Evolutionary conservation across 2,888 invertebrate species (phyloP).

Genomic region (Cecidostiba fungosa): DNA sequence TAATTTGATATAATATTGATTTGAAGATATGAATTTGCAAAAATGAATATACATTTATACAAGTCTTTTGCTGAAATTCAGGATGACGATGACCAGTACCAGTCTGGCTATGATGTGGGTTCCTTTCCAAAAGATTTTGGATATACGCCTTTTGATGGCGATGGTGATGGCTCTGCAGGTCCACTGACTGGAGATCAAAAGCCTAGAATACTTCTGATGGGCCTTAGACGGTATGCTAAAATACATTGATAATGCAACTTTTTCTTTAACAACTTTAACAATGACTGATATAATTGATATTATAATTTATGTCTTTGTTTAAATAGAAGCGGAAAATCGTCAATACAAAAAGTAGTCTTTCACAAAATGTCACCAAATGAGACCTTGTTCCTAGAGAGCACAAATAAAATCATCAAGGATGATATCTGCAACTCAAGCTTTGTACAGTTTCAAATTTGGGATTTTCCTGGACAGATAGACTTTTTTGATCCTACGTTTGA

Average conservation of each 20-base stretch:
- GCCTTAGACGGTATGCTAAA: conserved; percentile 87
- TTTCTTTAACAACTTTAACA: conserved; percentile 33
- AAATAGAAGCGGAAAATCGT: conserved; percentile 97
- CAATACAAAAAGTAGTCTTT: conserved; percentile 99
- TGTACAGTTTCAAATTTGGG: conserved; percentile 99
- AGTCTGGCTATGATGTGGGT: conserved; percentile 82
- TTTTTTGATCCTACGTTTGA: conserved; percentile 98
- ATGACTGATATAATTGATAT: conserved; percentile 19
- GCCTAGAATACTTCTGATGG: conserved; percentile 97
- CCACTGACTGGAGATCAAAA: conserved; percentile 87
- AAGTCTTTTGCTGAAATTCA: conserved; percentile 60
- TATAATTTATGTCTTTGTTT: conserved; percentile 23
- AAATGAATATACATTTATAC: not conserved
- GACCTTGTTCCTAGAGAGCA: conserved; percentile 98
- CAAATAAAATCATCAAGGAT: conserved; percentile 98
- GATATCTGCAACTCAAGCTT: conserved; percentile 98
- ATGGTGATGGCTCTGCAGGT: conserved; percentile 85
- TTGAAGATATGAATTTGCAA: not conserved
- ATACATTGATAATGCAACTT: not conserved
- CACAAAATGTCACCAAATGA: conserved; percentile 99
- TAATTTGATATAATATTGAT: not conserved
- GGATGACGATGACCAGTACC: conserved; percentile 81
- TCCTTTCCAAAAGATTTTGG: conserved; percentile 96
- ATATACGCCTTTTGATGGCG: conserved; percentile 93
- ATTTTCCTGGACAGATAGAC: conserved; percentile 99